Base-by-base conservation (phyloP, 1,140 invertebrate genomes). In the Drosophila nigrodunni region DNA sequence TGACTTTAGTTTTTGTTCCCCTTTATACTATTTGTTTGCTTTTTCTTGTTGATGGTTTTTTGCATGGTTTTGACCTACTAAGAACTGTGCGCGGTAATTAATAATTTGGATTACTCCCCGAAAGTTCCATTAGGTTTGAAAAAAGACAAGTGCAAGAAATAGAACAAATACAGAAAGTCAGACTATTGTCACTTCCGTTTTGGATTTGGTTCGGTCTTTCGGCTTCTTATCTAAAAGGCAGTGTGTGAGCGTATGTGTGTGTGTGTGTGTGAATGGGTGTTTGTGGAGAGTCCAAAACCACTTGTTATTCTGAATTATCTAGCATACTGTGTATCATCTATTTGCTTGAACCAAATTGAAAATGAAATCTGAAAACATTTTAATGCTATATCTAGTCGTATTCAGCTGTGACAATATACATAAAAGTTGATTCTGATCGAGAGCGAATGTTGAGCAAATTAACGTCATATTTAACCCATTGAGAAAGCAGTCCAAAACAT, bases 301-400 rank as follows among this genome's bases (percentile, higher is more conserved):
- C 46, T 70, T 83, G 81, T 80, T 85, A 85, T 77, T 80, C 81
- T 85, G 70, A 80, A 77, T 83, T 80, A 85, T 80, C 77, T 68
- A 35, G 21, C 6, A 58, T 44, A 58, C 10, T 57, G 18, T 52
- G 43, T 79, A 64, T 60, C 47, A 64, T 60, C 47, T 79, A 65
- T 74, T 83, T 78, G 72, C 39, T 66, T 59, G 59, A 80, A 65
- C 73, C 80, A 79, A 79, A 83, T 83, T 72, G 66, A 79, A 61
- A 79, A 76, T 76, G 62, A 75, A 65, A 71, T 80, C 43, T 65
- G 79, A 68, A 82, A 80, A 49, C 49, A 66, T 65, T 58, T 34
- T 34, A 35, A 81, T 52, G 62, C 58, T 65, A 58, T 64, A 30
- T 30, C 25, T 6, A 30, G 3, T 21, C 8, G 39, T 37, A 46